Evolutionary conservation across 2,797 vertebrate species (phyloP).

Genomic region (Chelidonichthys spinosus): DNA sequence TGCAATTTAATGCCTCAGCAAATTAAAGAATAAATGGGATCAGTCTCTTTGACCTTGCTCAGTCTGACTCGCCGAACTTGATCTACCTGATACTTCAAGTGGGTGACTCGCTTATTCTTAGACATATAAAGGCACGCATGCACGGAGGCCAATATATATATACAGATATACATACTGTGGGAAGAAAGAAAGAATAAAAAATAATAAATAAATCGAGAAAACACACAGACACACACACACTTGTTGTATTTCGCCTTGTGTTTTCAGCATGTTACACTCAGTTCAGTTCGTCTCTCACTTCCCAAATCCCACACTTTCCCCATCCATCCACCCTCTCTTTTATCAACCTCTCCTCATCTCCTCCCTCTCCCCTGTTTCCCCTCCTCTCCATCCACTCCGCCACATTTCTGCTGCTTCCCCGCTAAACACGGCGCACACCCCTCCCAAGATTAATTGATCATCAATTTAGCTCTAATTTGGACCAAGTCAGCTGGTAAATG

Average conservation of each 20-base stretch:
- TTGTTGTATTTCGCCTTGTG: constrained; percentile 86
- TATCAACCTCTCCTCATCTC: constrained; percentile 61
- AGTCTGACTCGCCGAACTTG: constrained; percentile 72
- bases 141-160: constrained; percentile 1
- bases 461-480: constrained; percentile 99
- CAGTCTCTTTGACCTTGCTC: constrained; percentile 85
- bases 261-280: constrained; percentile 63
- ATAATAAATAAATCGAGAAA: background rate
- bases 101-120: constrained; percentile 48
- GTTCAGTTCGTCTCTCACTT: constrained; percentile 93
- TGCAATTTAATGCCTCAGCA: constrained; percentile 87
- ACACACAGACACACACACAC: constrained; percentile 7
- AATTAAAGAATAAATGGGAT: constrained; percentile 86
- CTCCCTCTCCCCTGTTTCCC: constrained; percentile 26
- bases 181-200: constrained; percentile 14
- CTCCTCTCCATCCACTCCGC: constrained; percentile 84
- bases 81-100: constrained; percentile 71
- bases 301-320: constrained; percentile 88
- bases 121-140: background rate
- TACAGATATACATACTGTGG: background rate
- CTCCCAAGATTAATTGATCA: constrained; percentile 99
- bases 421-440: constrained; percentile 97
- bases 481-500: constrained; percentile 99
- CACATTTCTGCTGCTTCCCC: constrained; percentile 95
- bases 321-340: constrained; percentile 73